phyloP scores from a whole-genome alignment of 2,888 invertebrate genomes.

The Crematogaster levior region DNA sequence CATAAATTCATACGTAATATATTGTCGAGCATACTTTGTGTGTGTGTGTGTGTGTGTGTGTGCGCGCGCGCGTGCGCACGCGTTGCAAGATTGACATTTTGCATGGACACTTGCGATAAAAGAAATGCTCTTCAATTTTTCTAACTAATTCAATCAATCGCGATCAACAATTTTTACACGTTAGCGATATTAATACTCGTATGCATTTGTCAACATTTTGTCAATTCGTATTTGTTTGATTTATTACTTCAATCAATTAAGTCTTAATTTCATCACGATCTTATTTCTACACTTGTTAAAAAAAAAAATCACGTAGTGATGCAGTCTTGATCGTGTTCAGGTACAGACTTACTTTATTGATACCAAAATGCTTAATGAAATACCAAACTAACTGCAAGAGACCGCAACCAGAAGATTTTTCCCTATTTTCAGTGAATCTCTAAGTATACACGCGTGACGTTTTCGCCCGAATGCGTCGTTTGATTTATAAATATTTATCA shows the following conservation, averaged over 20 bases:
- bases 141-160: background rate
- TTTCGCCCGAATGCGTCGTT: conserved; percentile 44
- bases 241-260: background rate
- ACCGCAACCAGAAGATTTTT: background rate
- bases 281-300: background rate
- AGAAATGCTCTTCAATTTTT: conserved; percentile 13
- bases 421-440: conserved; percentile 6
- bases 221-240: background rate
- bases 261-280: background rate
- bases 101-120: background rate
- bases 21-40: background rate
- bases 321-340: background rate
- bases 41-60: too few species aligned
- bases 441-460: conserved; percentile 37
- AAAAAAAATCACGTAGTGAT: background rate
- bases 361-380: conserved; percentile 5
- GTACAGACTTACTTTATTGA: background rate
- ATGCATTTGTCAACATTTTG: background rate
- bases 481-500: conserved; percentile 73
- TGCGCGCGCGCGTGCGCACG: background rate
- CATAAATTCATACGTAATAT: conserved; percentile 42
- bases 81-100: conserved; percentile 5
- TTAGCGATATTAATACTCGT: background rate
- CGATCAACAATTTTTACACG: background rate
- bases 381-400: background rate